phyloP scores from a whole-genome alignment of 2,888 invertebrate genomes.

The Operophtera brumata region DNA sequence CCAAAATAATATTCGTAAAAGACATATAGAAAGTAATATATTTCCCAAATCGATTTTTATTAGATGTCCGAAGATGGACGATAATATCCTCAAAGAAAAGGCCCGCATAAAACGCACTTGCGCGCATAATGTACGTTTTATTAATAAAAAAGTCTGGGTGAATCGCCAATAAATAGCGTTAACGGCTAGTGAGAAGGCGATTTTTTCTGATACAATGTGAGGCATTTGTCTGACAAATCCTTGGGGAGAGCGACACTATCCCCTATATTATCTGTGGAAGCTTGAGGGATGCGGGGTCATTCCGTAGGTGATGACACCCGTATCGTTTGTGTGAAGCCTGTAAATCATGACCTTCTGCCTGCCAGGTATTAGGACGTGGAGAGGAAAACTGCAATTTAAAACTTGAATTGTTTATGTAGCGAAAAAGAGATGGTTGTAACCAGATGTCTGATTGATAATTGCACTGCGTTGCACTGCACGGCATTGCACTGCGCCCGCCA shows the following conservation, averaged over 20 bases:
- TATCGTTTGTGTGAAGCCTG: constrained; percentile 66
- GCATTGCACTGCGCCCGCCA: too few relatives aligned
- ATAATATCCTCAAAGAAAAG: constrained; percentile 69
- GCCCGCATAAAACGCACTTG: constrained; percentile 78
- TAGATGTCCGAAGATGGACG: constrained; percentile 77
- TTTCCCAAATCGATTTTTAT: constrained; percentile 59
- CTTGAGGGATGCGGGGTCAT: constrained; percentile 78
- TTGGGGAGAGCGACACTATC: constrained; percentile 71
- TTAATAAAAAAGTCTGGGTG: constrained; percentile 77
- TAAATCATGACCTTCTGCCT: constrained; percentile 67
- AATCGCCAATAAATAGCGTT: constrained; percentile 79
- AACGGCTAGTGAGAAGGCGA: constrained; percentile 75
- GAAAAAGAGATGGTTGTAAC: constrained; percentile 11
- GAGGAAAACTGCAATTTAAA: constrained; percentile 47
- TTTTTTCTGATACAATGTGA: constrained; percentile 76
- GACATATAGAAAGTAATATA: constrained; percentile 47
- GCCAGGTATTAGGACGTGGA: constrained; percentile 62
- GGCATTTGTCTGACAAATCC: constrained; percentile 82
- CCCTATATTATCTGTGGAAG: constrained; percentile 65
- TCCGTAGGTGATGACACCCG: constrained; percentile 75
- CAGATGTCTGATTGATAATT: not conserved
- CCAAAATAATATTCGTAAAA: not conserved
- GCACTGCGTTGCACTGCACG: not conserved
- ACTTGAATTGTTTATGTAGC: constrained; percentile 53
- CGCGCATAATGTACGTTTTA: constrained; percentile 81